These are phyloP conservation scores for Philopedon plagiatum DNA, from an alignment of 2,888 invertebrate genomes.

Conservation along the genomic window DNA sequence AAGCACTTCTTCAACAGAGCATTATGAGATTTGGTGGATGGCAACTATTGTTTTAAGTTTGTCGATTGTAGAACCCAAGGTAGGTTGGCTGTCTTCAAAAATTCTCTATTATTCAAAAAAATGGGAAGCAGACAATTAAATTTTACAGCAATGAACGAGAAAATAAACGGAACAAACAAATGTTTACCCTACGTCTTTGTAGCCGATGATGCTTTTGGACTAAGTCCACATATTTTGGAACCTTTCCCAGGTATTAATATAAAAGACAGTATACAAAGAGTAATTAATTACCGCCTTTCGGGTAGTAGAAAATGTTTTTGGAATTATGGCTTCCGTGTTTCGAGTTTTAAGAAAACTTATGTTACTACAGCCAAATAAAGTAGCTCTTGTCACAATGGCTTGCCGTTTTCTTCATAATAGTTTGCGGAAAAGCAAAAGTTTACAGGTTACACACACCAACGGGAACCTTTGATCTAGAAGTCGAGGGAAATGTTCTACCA, in stretches of 20 bases:
- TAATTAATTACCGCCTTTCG: background rate
- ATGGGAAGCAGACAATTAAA: background rate
- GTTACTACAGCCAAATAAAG: no score
- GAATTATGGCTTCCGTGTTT: background rate
- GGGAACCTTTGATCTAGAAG: no score
- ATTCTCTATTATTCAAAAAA: background rate
- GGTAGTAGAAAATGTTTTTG: background rate
- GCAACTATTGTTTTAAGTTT: background rate
- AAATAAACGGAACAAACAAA: background rate
- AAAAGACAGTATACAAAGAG: background rate
- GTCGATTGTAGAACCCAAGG: background rate
- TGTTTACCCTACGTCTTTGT: background rate
- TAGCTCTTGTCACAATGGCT: background rate
- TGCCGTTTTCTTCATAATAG: background rate
- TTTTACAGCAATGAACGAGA: no score
- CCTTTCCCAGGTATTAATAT: background rate
- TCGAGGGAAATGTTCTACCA: no score
- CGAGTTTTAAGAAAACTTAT: background rate
- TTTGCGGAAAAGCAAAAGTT: background rate
- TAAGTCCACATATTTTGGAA: background rate
- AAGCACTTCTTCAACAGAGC: background rate
- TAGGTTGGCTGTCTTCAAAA: background rate
- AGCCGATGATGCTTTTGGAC: background rate
- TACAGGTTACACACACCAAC: background rate
- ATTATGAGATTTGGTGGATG: background rate